Conservation (phyloP, 1,140 invertebrate genomes). For the Neodiprion fabricii region DNA sequence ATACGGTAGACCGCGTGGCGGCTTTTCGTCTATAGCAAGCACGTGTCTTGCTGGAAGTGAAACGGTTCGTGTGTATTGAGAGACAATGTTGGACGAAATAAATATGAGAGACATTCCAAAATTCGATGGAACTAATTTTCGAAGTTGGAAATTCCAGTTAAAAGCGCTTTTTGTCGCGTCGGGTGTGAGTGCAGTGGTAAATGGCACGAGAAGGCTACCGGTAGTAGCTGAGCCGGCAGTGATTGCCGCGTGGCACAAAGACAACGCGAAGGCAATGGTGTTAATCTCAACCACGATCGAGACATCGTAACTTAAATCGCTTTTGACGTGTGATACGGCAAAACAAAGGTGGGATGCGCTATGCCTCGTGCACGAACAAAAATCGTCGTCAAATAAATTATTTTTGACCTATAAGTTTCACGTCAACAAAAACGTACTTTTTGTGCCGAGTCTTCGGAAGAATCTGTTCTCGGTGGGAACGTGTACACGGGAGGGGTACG, state of each 20-base stretch:
- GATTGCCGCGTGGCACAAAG: not conserved
- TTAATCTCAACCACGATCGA: conserved; percentile 40
- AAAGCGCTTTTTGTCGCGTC: conserved; percentile 16
- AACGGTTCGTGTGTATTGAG: not conserved
- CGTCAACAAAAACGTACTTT: conserved; percentile 16
- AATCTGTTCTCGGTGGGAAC: not conserved
- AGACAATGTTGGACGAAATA: conserved; percentile 11
- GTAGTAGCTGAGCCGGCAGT: not conserved
- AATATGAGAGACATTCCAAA: conserved; percentile 12
- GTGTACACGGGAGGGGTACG: conserved; percentile 9
- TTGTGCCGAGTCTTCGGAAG: conserved; percentile 9
- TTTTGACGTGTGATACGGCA: conserved; percentile 23
- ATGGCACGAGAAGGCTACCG: not conserved
- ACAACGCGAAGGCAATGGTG: conserved; percentile 21
- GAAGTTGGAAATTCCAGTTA: conserved; percentile 27
- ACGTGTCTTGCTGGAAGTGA: too few species aligned
- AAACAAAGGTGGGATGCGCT: conserved; percentile 30
- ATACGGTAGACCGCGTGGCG: too few species aligned
- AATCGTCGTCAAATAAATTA: conserved; percentile 33
- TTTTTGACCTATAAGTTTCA: conserved; percentile 29
- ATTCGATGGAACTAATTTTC: conserved; percentile 26
- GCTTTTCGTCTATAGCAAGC: too few species aligned
- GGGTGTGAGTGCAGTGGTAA: not conserved
- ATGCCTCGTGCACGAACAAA: conserved; percentile 19
- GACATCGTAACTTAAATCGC: conserved; percentile 22